Percentiles rank a stretch among this genome's conserved stretches.
phyloP scores from a whole-genome alignment of 2,888 invertebrate species.

The Lochmaea crataegi region DNA sequence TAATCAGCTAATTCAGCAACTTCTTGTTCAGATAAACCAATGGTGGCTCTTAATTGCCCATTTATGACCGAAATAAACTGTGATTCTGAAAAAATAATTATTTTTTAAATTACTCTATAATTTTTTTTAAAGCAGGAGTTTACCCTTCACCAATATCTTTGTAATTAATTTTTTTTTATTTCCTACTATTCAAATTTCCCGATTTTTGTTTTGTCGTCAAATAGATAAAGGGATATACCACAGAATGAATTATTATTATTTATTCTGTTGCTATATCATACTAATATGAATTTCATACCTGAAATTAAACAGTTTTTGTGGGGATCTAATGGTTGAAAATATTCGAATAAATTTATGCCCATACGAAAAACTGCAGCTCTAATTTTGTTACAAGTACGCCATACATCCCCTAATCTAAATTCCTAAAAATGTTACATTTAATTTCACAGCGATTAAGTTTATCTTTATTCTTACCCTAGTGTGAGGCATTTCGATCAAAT shows the following conservation, averaged over 20 bases:
- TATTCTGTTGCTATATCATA: no score
- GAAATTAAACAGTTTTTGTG: conserved; percentile 76
- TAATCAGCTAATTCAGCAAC: conserved; percentile 80
- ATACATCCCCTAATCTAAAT: conserved; percentile 73
- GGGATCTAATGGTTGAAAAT: conserved; percentile 77
- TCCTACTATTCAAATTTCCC: no score
- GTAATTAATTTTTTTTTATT: no score
- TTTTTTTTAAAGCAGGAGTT: no score
- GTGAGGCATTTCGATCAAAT: conserved; percentile 50
- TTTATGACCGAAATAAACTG: conserved; percentile 79
- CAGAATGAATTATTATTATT: no score
- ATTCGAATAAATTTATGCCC: conserved; percentile 78
- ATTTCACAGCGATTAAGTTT: background rate
- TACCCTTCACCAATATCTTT: no score
- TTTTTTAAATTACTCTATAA: background rate
- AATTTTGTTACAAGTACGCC: conserved; percentile 86
- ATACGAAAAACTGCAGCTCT: conserved; percentile 79
- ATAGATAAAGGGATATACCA: no score
- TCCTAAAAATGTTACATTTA: conserved; percentile 52
- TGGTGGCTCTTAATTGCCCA: conserved; percentile 73
- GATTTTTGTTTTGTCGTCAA: no score
- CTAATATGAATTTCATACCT: conserved; percentile 61
- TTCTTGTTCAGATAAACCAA: conserved; percentile 79
- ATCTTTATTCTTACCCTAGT: background rate
- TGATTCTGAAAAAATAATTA: conserved; percentile 70